Evolutionary conservation across 2,797 vertebrate species (phyloP).

Genomic region (Alectoris magna): DNA sequence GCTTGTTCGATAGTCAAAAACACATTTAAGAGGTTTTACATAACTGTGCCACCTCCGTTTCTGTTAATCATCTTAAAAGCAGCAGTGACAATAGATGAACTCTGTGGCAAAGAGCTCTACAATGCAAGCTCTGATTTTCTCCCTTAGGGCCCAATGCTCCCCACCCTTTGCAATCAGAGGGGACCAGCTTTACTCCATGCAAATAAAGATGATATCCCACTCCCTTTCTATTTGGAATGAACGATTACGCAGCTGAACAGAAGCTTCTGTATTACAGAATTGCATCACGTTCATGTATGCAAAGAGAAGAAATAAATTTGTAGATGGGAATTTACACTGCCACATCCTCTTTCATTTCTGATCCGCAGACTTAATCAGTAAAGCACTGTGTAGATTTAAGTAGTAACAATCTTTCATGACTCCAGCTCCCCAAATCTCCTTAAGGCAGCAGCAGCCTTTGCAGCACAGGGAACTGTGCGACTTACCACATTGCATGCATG

Average conservation of each 20-base stretch:
- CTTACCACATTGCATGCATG: constrained; percentile 99
- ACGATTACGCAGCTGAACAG: neutral
- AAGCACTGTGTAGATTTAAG: neutral
- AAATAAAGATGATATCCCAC: neutral
- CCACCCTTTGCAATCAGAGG: neutral
- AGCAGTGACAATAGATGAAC: neutral
- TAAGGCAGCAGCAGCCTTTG: neutral
- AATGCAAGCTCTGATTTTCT: neutral
- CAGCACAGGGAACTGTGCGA: neutral
- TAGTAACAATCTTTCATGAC: neutral
- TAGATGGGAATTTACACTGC: neutral
- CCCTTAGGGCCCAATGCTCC: neutral
- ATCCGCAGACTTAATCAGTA: neutral
- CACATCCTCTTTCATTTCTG: neutral
- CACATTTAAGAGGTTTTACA: neutral
- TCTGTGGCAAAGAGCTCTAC: neutral
- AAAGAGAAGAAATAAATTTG: neutral
- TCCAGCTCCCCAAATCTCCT: neutral
- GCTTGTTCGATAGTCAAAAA: neutral
- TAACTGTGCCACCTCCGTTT: constrained; percentile 15
- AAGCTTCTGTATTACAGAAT: neutral
- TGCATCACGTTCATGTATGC: fast-evolving
- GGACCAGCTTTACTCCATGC: neutral
- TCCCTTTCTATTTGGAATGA: neutral
- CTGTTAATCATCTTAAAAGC: constrained; percentile 12